A percentile compares a stretch with the other conserved stretches of the same genome.
These are phyloP conservation scores for Sarcoramphus papa DNA, from an alignment of 2,797 vertebrate genomes.

Conservation along the genomic window DNA sequence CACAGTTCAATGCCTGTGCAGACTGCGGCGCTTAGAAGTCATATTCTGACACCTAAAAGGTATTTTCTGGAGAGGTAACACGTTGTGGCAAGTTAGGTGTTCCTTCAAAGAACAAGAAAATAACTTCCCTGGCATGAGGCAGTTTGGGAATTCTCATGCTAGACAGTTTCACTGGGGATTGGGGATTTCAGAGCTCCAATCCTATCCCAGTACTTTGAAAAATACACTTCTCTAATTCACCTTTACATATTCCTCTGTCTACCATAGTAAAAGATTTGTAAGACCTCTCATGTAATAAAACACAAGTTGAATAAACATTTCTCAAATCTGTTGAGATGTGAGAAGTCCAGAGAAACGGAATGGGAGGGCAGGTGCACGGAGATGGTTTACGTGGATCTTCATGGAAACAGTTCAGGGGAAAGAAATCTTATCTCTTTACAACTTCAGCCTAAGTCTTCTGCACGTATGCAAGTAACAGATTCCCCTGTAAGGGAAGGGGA, in stretches of 20 bases:
- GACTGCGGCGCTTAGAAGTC: neutral
- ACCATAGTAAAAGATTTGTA: neutral
- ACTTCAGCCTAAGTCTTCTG: slow-evolving; percentile 34
- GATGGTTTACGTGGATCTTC: neutral
- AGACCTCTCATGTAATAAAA: neutral
- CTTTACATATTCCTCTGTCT: slow-evolving; percentile 4
- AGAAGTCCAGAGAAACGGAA: slow-evolving; percentile 18
- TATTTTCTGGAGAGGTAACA: slow-evolving; percentile 44
- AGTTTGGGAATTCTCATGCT: neutral
- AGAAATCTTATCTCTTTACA: slow-evolving; percentile 38
- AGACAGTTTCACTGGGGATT: neutral
- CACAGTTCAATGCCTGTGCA: slow-evolving; percentile 3
- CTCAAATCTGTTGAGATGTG: neutral
- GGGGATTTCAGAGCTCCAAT: neutral
- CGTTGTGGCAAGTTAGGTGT: slow-evolving; percentile 24
- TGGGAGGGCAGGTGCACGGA: neutral
- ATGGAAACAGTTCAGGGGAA: neutral
- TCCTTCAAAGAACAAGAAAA: slow-evolving; percentile 49
- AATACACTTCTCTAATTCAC: slow-evolving; percentile 1
- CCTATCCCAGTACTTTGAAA: neutral
- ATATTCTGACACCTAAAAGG: neutral
- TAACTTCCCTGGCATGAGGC: slow-evolving; percentile 1
- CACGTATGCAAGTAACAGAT: neutral
- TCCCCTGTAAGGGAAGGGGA: neutral
- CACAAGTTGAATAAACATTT: neutral